Evolutionary conservation across 2,113 vertebrate genomes (phyloP).

Genomic region (Dromas ardeola): DNA sequence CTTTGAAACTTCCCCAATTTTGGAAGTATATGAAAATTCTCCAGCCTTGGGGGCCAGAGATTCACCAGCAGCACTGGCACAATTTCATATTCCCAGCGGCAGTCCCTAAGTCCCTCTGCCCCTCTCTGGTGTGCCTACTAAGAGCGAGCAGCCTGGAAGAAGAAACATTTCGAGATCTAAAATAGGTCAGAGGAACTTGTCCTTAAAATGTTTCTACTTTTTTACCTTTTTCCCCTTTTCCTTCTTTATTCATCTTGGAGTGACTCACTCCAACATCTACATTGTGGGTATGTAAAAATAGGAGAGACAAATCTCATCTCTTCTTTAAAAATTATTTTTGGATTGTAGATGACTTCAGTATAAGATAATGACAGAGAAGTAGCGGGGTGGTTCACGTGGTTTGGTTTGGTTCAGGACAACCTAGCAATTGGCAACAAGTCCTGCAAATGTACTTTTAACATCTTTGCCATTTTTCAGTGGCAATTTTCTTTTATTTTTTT

Average conservation of each 20-base stretch:
- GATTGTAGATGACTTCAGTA: not conserved
- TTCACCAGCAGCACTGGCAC: not conserved
- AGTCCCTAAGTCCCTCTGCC: not conserved
- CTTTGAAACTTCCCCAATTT: not conserved
- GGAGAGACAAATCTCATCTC: not conserved
- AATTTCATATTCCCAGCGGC: not conserved
- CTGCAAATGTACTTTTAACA: not conserved
- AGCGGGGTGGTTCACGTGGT: not conserved
- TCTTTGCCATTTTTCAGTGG: not conserved
- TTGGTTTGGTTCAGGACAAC: not conserved
- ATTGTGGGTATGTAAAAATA: not conserved
- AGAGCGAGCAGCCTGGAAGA: not conserved
- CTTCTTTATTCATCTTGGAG: not conserved
- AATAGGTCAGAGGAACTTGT: not conserved
- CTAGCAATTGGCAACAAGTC: not conserved
- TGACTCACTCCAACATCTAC: not conserved
- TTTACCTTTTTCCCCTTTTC: not conserved
- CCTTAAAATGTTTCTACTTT: not conserved
- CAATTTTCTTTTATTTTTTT: not conserved
- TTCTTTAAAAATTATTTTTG: not conserved
- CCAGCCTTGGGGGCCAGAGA: not conserved
- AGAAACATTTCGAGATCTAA: not conserved
- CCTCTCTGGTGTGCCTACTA: accelerated
- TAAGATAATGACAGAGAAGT: not conserved
- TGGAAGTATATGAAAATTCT: not conserved